Evolutionary conservation across 2,888 invertebrate genomes (phyloP).

Genomic region (Acleris cristana): DNA sequence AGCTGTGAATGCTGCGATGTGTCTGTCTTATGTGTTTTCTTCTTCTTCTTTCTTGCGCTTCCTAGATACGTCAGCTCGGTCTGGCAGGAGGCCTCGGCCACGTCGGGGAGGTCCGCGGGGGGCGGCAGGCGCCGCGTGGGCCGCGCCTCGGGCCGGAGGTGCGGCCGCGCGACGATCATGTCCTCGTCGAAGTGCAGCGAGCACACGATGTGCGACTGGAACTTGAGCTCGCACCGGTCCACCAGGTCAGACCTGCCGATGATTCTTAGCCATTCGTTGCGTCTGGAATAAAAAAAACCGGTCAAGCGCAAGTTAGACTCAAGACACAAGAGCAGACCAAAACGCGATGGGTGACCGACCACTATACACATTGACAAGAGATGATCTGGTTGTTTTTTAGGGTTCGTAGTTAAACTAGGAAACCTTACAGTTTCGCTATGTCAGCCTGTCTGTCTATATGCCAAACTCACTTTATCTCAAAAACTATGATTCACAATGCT

Average conservation of each 20-base stretch:
- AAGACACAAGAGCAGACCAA: too few species aligned
- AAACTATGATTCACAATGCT: too few species aligned
- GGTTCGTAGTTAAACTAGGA: too few species aligned
- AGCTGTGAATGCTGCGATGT: too few species aligned
- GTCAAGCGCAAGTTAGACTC: too few species aligned
- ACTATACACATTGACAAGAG: too few species aligned
- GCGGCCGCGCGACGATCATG: not conserved
- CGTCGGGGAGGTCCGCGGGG: not conserved
- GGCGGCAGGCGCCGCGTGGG: not conserved
- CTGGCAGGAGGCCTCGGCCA: not conserved
- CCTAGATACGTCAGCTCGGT: not conserved
- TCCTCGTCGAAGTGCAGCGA: not conserved
- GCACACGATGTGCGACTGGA: not conserved
- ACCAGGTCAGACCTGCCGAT: slow-evolving; percentile 4
- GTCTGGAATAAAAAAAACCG: not conserved
- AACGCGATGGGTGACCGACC: too few species aligned
- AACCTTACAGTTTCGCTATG: too few species aligned
- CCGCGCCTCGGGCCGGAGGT: not conserved
- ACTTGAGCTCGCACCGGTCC: not conserved
- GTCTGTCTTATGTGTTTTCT: too few species aligned
- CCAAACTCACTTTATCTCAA: too few species aligned
- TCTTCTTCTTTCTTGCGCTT: not conserved
- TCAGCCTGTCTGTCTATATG: too few species aligned
- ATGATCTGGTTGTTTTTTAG: too few species aligned
- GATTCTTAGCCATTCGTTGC: slow-evolving; percentile 2